A percentile compares a stretch with the other conserved stretches of the same genome.
phyloP scores from a whole-genome alignment of 2,113 vertebrate genomes.

The Stigmatopora argus region DNA sequence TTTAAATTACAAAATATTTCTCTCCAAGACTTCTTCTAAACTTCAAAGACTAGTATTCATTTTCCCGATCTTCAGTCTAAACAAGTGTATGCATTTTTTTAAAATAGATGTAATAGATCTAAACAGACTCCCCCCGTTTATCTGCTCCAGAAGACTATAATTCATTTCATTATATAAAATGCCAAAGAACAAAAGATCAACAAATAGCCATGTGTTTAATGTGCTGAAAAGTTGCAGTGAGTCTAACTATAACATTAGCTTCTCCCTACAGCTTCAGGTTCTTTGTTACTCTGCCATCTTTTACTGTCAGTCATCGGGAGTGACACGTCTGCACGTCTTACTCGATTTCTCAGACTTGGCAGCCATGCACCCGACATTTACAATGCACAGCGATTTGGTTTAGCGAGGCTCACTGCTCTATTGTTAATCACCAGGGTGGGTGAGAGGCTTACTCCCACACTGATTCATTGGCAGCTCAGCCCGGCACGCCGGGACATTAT shows the following conservation, averaged over 20 bases:
- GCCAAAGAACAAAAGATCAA: constrained; percentile 43
- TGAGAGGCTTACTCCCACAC: constrained; percentile 55
- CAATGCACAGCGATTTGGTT: constrained; percentile 44
- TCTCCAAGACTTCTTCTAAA: not conserved
- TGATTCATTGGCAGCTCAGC: constrained; percentile 51
- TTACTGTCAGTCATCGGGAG: constrained; percentile 53
- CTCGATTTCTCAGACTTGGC: constrained; percentile 32
- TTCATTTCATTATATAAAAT: constrained; percentile 15
- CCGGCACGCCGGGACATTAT: constrained; percentile 44
- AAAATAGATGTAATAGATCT: not conserved
- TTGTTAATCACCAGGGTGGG: constrained; percentile 56
- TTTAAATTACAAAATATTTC: not conserved
- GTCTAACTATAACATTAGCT: constrained; percentile 34
- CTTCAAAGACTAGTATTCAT: not conserved
- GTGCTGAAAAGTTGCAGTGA: constrained; percentile 17
- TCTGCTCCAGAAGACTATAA: not conserved
- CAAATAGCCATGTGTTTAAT: constrained; percentile 29
- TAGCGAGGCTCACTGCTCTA: constrained; percentile 40
- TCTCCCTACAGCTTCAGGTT: constrained; percentile 35
- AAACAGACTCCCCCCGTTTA: not conserved
- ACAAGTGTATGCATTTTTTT: not conserved
- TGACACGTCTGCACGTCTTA: constrained; percentile 43
- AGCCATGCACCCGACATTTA: constrained; percentile 35
- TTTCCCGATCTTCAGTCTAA: not conserved
- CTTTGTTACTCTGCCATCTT: constrained; percentile 34